phyloP scores from a whole-genome alignment of 30 jellyfish, hydroid and myxozoan species.

The Pseudorhiza aurosa region DNA sequence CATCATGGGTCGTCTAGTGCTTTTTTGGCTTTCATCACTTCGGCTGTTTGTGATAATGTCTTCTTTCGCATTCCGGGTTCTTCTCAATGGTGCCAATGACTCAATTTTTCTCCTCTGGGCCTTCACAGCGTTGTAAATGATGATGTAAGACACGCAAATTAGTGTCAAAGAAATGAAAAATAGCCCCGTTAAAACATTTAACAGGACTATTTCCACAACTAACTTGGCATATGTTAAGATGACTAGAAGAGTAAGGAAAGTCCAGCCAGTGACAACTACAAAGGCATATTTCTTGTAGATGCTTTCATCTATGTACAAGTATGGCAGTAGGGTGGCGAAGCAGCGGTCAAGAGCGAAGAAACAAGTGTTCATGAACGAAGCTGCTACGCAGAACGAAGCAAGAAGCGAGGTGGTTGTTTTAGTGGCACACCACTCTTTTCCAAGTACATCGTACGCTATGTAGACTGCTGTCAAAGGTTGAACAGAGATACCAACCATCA shows the following conservation, averaged over 20 bases:
- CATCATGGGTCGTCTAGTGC: too few species aligned
- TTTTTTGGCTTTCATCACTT: neutral
- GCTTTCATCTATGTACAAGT: neutral
- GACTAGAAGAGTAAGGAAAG: neutral
- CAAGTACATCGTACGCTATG: neutral
- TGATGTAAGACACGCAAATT: neutral
- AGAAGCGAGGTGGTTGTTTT: neutral
- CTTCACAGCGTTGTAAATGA: neutral
- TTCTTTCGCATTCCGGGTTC: neutral
- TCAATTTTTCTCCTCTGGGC: neutral
- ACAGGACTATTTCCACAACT: neutral
- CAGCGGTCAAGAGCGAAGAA: constrained; percentile 50
- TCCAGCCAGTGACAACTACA: constrained; percentile 1
- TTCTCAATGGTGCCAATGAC: neutral
- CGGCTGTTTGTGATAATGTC: neutral
- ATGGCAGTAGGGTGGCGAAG: constrained; percentile 33
- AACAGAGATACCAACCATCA: constrained; percentile 35
- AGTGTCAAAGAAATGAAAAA: neutral
- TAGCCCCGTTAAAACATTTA: neutral
- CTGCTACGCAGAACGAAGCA: constrained; percentile 28
- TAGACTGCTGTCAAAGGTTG: constrained; percentile 3
- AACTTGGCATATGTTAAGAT: neutral
- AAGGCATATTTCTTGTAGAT: constrained; percentile 21
- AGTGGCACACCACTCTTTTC: constrained; percentile 3
- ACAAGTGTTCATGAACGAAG: constrained; percentile 14